Conservation (phyloP, 2,113 vertebrate genomes). For the Tragulus kanchil region DNA sequence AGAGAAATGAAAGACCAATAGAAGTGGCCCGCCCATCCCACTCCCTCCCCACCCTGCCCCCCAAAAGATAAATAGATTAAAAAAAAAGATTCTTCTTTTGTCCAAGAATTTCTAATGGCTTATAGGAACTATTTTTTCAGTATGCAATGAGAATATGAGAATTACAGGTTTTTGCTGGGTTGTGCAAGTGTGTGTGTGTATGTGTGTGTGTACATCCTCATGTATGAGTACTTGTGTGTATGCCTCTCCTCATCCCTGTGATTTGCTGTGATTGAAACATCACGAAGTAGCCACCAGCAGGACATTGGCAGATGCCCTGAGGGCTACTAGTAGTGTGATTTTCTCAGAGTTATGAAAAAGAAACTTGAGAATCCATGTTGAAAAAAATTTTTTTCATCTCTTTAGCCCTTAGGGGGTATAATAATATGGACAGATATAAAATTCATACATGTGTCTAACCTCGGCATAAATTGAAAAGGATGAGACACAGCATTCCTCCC, state of each 20-base stretch:
- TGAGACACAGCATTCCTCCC: not conserved
- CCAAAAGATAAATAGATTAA: too few species aligned
- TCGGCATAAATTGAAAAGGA: slow-evolving; percentile 40
- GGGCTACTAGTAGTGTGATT: slow-evolving; percentile 59
- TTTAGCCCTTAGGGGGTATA: slow-evolving; percentile 49
- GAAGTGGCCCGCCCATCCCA: too few species aligned
- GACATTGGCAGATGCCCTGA: slow-evolving; percentile 49
- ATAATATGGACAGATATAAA: slow-evolving; percentile 39
- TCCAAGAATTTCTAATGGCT: slow-evolving; percentile 28
- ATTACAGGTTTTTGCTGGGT: not conserved
- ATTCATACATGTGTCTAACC: slow-evolving; percentile 30
- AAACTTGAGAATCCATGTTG: slow-evolving; percentile 72
- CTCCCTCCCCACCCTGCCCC: too few species aligned
- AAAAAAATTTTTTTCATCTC: slow-evolving; percentile 69
- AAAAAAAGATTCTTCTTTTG: not conserved
- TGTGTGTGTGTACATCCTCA: not conserved
- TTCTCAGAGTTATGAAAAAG: slow-evolving; percentile 72
- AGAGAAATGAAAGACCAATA: too few species aligned
- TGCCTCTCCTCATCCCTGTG: not conserved
- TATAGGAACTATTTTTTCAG: slow-evolving; percentile 16
- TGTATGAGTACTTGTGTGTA: not conserved
- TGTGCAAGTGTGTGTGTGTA: not conserved
- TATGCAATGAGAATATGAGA: not conserved
- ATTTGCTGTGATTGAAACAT: slow-evolving; percentile 64
- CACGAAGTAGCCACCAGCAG: slow-evolving; percentile 45